phyloP scores from a whole-genome alignment of 2,113 vertebrate genomes.

The Neogale vison region DNA sequence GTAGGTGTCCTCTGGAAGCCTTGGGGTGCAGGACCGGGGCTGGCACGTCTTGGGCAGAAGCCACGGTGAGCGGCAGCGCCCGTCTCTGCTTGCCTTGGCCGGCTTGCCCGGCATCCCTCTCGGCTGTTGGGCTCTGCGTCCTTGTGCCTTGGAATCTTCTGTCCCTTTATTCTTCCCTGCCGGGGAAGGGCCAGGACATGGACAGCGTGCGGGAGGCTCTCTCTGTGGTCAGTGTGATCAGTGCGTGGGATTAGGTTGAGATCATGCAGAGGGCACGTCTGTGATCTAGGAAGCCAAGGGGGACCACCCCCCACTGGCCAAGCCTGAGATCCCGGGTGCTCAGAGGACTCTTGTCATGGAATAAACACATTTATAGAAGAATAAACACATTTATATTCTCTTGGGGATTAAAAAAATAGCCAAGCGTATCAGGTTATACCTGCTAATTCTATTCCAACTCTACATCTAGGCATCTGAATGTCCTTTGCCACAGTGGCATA shows the following conservation, averaged over 20 bases:
- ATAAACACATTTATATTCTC: not conserved
- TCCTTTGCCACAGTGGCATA: rapidly evolving
- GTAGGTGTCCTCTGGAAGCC: not conserved
- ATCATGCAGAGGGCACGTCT: rapidly evolving
- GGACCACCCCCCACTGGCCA: no score
- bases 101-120: not conserved
- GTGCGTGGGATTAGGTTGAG: rapidly evolving
- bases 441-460: not conserved
- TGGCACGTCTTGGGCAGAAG: rapidly evolving
- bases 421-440: not conserved
- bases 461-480: rapidly evolving
- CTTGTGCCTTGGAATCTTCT: no score
- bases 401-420: not conserved
- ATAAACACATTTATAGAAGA: no score
- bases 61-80: not conserved
- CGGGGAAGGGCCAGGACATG: not conserved
- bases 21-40: rapidly evolving
- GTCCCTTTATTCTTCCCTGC: not conserved
- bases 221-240: not conserved
- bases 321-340: not conserved
- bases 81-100: not conserved
- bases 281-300: rapidly evolving
- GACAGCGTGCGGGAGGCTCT: not conserved
- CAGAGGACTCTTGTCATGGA: not conserved
- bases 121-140: not conserved